Conservation (phyloP, 2,888 invertebrate genomes). For the Caenorhabditis angaria region DNA sequence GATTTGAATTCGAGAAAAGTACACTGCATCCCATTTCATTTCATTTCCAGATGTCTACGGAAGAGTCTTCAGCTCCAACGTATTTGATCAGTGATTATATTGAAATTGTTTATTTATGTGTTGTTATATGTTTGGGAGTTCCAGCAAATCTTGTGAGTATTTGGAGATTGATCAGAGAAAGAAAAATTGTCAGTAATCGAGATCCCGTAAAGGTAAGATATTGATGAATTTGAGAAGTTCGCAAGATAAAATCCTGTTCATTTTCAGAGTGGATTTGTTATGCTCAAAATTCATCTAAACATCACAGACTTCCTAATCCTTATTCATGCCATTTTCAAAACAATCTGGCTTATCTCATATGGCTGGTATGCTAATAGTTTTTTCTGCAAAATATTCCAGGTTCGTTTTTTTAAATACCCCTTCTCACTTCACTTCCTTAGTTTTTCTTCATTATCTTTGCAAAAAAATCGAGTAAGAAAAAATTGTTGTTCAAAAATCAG, state of each 20-base stretch:
- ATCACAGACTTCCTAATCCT: conserved; percentile 67
- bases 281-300: conserved; percentile 70
- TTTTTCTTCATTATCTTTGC: neutral
- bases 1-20: neutral
- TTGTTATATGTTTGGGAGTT: conserved; percentile 62
- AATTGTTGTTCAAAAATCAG: too few species aligned
- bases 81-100: conserved; percentile 67
- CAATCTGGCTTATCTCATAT: conserved; percentile 68
- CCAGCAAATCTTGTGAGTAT: conserved; percentile 66
- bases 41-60: neutral
- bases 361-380: conserved; percentile 64
- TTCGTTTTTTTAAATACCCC: neutral
- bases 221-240: conserved; percentile 14
- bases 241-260: neutral
- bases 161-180: conserved; percentile 51
- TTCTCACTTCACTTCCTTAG: neutral
- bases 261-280: conserved; percentile 64
- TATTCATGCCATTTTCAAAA: conserved; percentile 61
- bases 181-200: conserved; percentile 42
- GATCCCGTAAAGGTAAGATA: conserved; percentile 64
- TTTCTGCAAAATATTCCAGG: conserved; percentile 53
- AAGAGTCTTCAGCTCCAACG: conserved; percentile 37
- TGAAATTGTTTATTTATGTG: conserved; percentile 65
- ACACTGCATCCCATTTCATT: neutral
- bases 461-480: too few species aligned